These are phyloP conservation scores for Crocuta crocuta DNA, from an alignment of 2,113 vertebrate species.

Conservation along the genomic window DNA sequence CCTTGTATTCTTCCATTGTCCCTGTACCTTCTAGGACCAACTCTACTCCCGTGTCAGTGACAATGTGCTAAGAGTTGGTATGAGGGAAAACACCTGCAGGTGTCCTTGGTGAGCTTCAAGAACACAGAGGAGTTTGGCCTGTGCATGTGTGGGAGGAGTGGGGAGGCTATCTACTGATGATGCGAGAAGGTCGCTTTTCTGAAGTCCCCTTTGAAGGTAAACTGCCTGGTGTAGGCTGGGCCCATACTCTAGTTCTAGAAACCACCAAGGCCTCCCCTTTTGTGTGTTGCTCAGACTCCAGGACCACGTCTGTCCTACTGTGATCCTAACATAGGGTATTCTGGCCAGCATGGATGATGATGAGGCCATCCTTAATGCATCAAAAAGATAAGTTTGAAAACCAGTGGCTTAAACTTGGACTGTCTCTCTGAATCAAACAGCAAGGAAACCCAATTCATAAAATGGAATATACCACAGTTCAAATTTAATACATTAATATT, in stretches of 20 bases:
- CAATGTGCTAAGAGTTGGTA: background rate
- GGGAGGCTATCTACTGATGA: background rate
- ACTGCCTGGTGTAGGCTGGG: background rate
- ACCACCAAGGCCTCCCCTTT: background rate
- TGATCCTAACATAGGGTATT: too few relatives aligned
- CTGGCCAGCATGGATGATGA: background rate
- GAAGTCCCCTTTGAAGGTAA: too few relatives aligned
- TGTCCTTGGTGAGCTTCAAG: background rate
- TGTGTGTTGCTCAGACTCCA: background rate
- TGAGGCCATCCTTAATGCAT: too few relatives aligned
- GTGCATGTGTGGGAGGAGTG: background rate
- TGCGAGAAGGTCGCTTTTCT: background rate
- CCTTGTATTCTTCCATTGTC: background rate
- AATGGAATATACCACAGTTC: background rate
- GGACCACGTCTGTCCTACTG: rapidly evolving
- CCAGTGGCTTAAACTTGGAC: background rate
- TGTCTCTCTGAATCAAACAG: background rate
- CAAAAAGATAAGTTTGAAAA: background rate
- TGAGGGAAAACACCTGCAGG: background rate
- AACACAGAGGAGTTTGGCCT: background rate
- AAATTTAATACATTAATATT: background rate
- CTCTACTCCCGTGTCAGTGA: background rate
- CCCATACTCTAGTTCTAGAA: background rate
- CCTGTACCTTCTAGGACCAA: background rate
- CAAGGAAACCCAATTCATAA: background rate